These are phyloP conservation scores for Acrocera orbiculus DNA, from an alignment of 2,888 invertebrate genomes.

Conservation along the genomic window DNA sequence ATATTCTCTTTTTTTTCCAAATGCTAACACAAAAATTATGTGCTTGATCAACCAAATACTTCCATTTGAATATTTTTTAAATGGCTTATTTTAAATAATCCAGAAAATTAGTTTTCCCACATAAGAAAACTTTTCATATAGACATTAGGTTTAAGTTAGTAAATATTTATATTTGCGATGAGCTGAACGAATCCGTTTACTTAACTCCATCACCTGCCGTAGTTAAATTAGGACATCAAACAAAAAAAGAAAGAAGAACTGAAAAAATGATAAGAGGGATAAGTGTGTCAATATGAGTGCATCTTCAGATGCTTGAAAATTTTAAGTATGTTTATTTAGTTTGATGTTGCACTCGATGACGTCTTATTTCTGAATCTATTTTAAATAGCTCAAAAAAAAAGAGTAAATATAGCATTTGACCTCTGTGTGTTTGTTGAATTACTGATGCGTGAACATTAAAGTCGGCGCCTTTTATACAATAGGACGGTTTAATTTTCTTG, in stretches of 20 bases:
- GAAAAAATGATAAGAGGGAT: neutral
- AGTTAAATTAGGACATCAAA: neutral
- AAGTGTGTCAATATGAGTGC: conserved; percentile 9
- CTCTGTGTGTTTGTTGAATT: conserved; percentile 3
- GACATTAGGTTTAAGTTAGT: neutral
- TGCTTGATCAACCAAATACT: too few relatives aligned
- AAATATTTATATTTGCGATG: conserved; percentile 5
- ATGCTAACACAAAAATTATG: too few relatives aligned
- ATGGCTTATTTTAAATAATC: too few relatives aligned
- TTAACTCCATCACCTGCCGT: conserved; percentile 9
- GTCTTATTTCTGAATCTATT: conserved; percentile 7
- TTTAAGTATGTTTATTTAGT: conserved; percentile 8
- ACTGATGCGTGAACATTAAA: conserved; percentile 9
- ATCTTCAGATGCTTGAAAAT: conserved; percentile 10
- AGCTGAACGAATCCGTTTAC: neutral
- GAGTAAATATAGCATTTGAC: neutral
- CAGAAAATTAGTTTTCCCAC: too few relatives aligned
- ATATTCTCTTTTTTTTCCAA: too few relatives aligned
- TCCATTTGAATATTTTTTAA: too few relatives aligned
- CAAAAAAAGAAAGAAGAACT: too few relatives aligned
- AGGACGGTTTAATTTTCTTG: conserved; percentile 4
- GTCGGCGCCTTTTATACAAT: conserved; percentile 10
- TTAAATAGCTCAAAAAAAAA: conserved; percentile 10
- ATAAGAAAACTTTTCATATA: too few relatives aligned
- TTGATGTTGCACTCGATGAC: conserved; percentile 5